Base-by-base conservation (phyloP, 1,140 invertebrate species). In the Drosophila busckii region DNA sequence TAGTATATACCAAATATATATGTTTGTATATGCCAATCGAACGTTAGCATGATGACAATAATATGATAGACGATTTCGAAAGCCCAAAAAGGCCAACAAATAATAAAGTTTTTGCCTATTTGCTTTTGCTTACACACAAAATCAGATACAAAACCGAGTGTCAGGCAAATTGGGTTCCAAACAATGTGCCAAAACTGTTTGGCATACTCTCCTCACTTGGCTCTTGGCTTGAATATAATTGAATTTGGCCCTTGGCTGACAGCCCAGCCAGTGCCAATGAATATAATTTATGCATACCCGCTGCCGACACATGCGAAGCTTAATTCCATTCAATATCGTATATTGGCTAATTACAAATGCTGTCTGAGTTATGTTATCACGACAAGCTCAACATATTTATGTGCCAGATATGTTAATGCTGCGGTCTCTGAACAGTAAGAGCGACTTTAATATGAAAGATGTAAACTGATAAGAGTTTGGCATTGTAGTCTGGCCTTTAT, bases 11-110 rank as follows among this genome's bases (percentile, higher is more conserved):
- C 28, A 48, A 17, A 41, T 49, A 44, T 52, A 13, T 42, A 22
- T 25, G 3, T 35, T 16, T 26, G 23, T 37, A 31, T 53, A 48
- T 60, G 68, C 46, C 70, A 64, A 76, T 71, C 62, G 71, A 76
- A 67, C 73, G 70, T 76, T 76, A 76, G 71, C 73, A 76, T 78
- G 71, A 80, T 80, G 71, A 78, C 71, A 78, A 78, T 78, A 67
- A 76, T n/a, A n/a, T n/a, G n/a, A n/a, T 80, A 80, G 73, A 71
- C 71, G 71, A 80, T 76, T 76, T 76, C 55, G 67, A 76, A 53
- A 70, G 38, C 32, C 31, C 29, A n/a, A 9, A 17, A n/a, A n/a
- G n/a, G 15, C 28, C 12, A 50, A 31, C 34, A 35, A 15, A 44
- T 7, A 25, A 19, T 6, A 12, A 31, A 19, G 12, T 0, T 7